phyloP scores from a whole-genome alignment of 1,140 invertebrate species.

The Euwallacea similis region DNA sequence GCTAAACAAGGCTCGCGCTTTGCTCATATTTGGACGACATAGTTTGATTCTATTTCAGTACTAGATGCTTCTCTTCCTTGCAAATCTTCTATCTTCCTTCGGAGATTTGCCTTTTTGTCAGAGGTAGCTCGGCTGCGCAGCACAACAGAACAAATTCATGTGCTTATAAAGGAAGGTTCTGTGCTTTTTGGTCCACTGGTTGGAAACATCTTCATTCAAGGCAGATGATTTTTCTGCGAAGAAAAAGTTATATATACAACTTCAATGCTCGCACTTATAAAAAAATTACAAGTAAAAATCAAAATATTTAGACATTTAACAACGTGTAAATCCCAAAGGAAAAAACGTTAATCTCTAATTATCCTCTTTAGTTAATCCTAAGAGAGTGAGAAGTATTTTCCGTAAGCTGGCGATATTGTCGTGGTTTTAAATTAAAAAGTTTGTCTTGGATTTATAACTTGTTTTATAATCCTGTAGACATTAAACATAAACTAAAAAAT shows the following conservation, averaged over 20 bases:
- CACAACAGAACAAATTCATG: slow-evolving; percentile 68
- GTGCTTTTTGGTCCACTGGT: slow-evolving; percentile 62
- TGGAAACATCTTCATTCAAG: slow-evolving; percentile 61
- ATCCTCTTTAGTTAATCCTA: too few relatives aligned
- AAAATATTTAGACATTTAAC: too few relatives aligned
- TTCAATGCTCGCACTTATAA: too few relatives aligned
- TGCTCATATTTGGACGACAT: slow-evolving; percentile 17
- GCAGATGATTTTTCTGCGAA: slow-evolving; percentile 45
- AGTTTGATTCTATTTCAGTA: slow-evolving; percentile 9
- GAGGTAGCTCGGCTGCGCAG: slow-evolving; percentile 65
- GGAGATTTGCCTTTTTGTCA: slow-evolving; percentile 51
- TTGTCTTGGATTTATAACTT: too few relatives aligned
- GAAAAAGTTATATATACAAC: slow-evolving; percentile 26
- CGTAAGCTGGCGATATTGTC: too few relatives aligned
- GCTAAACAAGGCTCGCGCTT: slow-evolving; percentile 17
- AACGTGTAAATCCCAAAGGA: too few relatives aligned
- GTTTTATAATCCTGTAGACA: too few relatives aligned
- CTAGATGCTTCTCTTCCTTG: slow-evolving; percentile 25
- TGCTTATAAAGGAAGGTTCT: slow-evolving; percentile 66
- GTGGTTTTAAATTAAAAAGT: too few relatives aligned
- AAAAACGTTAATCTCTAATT: too few relatives aligned
- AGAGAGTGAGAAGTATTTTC: too few relatives aligned
- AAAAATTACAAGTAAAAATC: background rate
- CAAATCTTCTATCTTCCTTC: slow-evolving; percentile 8
- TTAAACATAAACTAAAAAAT: slow-evolving; percentile 1